Evolutionary conservation across 2,113 vertebrate genomes (phyloP).

Genomic region (Australoheros scitulus): DNA sequence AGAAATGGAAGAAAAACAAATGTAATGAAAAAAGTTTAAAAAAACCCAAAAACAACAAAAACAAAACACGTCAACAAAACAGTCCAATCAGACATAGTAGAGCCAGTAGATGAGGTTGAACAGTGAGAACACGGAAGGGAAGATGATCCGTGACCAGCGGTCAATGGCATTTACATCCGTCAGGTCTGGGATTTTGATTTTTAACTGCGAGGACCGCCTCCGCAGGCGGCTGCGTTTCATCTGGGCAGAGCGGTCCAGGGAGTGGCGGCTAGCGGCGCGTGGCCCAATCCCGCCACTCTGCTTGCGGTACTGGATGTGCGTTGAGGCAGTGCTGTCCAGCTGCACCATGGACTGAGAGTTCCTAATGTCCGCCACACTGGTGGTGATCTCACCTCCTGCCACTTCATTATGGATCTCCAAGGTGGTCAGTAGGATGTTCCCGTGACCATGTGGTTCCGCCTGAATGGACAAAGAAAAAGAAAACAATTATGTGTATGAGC

Average conservation of each 20-base stretch:
- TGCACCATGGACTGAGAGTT: conserved; percentile 93
- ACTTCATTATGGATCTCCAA: conserved; percentile 95
- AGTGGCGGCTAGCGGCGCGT: conserved; percentile 80
- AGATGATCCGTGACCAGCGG: conserved; percentile 96
- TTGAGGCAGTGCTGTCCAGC: conserved; percentile 88
- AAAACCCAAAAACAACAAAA: conserved; percentile 18
- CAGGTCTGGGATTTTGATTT: conserved; percentile 96
- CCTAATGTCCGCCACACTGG: conserved; percentile 85
- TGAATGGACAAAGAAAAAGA: conserved; percentile 53
- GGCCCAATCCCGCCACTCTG: conserved; percentile 82
- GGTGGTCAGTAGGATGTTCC: conserved; percentile 90
- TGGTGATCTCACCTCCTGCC: conserved; percentile 87
- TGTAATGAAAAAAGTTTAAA: conserved; percentile 32
- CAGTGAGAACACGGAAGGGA: conserved; percentile 94
- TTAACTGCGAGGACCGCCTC: conserved; percentile 92
- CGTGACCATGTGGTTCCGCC: conserved; percentile 88
- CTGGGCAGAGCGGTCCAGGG: conserved; percentile 85
- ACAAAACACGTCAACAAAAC: conserved; percentile 39
- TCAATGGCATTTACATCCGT: conserved; percentile 97
- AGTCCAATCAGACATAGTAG: conserved; percentile 91
- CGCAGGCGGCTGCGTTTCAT: conserved; percentile 89
- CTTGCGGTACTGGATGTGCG: conserved; percentile 92
- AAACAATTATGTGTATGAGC: not conserved
- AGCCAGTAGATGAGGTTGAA: conserved; percentile 98
- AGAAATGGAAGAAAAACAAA: conserved; percentile 43